Evolutionary conservation across 2,113 vertebrate genomes (phyloP).

Genomic region (Lates calcarifer): DNA sequence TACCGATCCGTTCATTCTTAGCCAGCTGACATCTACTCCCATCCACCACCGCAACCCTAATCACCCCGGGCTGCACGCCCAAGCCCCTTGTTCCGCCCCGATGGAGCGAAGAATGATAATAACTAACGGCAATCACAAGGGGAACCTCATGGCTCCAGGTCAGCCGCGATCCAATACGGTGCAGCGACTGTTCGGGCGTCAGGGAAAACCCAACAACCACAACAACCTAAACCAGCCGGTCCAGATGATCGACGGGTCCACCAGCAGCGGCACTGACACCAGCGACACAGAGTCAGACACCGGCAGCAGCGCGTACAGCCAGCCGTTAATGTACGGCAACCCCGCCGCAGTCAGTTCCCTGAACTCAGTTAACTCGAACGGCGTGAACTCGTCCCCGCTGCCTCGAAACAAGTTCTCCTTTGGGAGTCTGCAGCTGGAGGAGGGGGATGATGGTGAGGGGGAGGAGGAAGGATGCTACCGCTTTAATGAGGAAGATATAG

Average conservation of each 20-base stretch:
- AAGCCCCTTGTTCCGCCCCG: constrained; percentile 71
- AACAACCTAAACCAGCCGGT: constrained; percentile 82
- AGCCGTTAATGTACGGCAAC: constrained; percentile 86
- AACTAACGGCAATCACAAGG: constrained; percentile 82
- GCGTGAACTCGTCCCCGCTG: constrained; percentile 56
- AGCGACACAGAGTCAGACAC: constrained; percentile 91
- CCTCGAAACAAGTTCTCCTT: constrained; percentile 81
- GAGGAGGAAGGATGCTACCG: constrained; percentile 76
- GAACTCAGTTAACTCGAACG: constrained; percentile 63
- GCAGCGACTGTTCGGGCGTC: constrained; percentile 74
- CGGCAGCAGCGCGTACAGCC: constrained; percentile 81
- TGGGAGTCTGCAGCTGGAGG: constrained; percentile 84
- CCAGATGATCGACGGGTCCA: constrained; percentile 90
- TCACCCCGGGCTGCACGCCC: constrained; percentile 47
- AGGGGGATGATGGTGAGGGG: constrained; percentile 82
- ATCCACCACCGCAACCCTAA: constrained; percentile 53
- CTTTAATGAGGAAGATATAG: constrained; percentile 85
- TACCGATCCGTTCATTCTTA: constrained; percentile 92
- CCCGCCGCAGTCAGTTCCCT: constrained; percentile 83
- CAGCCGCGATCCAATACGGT: constrained; percentile 76
- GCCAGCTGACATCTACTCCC: constrained; percentile 86
- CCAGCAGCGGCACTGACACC: constrained; percentile 91
- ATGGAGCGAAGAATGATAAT: constrained; percentile 77
- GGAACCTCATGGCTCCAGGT: constrained; percentile 64
- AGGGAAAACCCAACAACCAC: constrained; percentile 53